Base-by-base conservation (phyloP, 1,140 invertebrate genomes). In the Zaprionus vittiger region DNA sequence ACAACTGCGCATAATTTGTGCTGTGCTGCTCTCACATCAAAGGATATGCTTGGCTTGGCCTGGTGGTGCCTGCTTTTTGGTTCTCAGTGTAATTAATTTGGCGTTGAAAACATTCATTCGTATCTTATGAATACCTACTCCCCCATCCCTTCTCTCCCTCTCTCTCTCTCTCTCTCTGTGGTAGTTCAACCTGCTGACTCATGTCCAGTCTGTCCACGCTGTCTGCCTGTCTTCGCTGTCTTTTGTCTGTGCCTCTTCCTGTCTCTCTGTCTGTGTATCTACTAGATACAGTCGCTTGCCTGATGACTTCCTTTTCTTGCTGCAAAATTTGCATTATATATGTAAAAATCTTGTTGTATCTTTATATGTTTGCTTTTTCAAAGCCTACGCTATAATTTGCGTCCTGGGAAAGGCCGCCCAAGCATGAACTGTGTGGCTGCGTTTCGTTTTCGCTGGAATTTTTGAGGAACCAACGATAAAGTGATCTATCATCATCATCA, bases 31-130 rank as follows among this genome's bases (percentile, higher is more conserved):
- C 62, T 69, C 64, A 80, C 78, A 80, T 80, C 74, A 87, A 89
- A 87, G 84, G 84, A 89, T 75, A 89, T 90, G 84, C 72, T 90
- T 84, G 74, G 81, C 73, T 89, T 47, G 41, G 81, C 49, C 61
- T 55, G 34, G 17, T 55, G 34, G 17, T 57, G 49, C 44, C 52
- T 68, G 64, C 62, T 56, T 64, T 67, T 65, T 56, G 73, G 68
- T 73, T 60, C 63, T 60, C 66, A 66, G 41, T 70, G 79, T 81
- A 90, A 89, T 89, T 89, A 90, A 89, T 90, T 90, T 79, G 67
- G 72, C 70, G 68, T 70, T 77, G 78, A 68, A 79, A 83, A 80
- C 49, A 41, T 73, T 31, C 6, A 69, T 68, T 73, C 41, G 64
- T 68, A 69, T 73, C 38, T 75, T 73, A 26, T 82, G 52, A 34